Percentiles rank a stretch among this genome's conserved stretches.
Conservation (phyloP, 2,797 vertebrate species). For the Cossypha niveicapilla region DNA sequence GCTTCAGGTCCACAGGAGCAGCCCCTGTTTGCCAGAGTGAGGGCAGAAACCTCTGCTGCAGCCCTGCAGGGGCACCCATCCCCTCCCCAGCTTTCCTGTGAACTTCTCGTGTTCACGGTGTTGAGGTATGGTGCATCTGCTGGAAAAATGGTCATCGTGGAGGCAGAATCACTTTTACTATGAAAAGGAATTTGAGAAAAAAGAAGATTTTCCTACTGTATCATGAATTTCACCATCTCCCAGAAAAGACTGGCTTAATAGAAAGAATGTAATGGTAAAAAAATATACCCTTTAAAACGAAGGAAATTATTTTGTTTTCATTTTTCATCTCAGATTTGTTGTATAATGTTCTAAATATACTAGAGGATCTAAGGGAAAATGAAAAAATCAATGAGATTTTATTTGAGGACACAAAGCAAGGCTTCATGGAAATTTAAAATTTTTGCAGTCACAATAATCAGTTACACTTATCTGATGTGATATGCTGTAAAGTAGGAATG, state of each 20-base stretch:
- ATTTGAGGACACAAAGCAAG: not conserved
- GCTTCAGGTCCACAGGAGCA: not conserved
- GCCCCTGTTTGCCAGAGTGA: rapidly evolving
- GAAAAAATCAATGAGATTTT: not conserved
- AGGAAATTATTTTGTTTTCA: not conserved
- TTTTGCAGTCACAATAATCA: not conserved
- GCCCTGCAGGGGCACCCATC: rapidly evolving
- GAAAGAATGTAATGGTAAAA: not conserved
- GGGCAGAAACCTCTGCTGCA: not conserved
- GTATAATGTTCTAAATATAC: not conserved
- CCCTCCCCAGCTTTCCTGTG: rapidly evolving
- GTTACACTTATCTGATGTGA: not conserved
- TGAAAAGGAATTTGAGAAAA: not conserved
- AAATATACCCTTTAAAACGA: not conserved
- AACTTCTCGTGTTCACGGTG: too few relatives aligned
- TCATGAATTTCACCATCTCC: not conserved
- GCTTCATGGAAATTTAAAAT: not conserved
- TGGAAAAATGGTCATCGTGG: not conserved
- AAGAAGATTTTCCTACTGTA: not conserved
- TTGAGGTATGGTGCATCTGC: not conserved
- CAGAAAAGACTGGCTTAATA: not conserved
- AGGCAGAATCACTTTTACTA: not conserved
- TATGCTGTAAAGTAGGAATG: not conserved
- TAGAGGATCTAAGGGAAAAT: not conserved
- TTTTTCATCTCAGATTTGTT: not conserved